Percentiles rank a stretch among this genome's conserved stretches.
Conservation (phyloP, 2,797 vertebrate genomes). For the Orientallactaga sibirica region DNA sequence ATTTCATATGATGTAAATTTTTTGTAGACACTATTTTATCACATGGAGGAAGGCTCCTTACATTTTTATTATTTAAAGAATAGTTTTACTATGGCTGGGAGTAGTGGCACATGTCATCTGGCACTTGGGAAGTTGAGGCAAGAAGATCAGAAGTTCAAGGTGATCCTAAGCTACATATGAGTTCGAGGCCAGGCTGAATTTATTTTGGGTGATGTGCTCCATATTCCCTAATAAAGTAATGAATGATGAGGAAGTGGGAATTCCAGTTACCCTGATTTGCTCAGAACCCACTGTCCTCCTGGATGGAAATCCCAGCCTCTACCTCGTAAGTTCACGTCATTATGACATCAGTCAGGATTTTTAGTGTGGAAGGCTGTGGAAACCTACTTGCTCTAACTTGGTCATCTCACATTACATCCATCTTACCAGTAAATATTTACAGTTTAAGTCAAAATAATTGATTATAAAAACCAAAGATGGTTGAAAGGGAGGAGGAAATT, state of each 20-base stretch:
- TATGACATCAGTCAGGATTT: background rate
- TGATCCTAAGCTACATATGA: no score
- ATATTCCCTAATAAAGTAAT: no score
- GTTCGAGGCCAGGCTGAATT: no score
- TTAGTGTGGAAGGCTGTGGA: no score
- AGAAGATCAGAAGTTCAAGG: no score
- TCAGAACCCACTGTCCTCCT: background rate
- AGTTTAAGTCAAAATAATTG: background rate
- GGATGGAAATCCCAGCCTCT: no score
- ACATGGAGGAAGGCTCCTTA: background rate
- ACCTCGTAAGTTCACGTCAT: background rate
- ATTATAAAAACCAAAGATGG: background rate
- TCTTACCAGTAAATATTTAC: no score
- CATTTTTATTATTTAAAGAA: background rate
- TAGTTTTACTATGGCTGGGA: background rate
- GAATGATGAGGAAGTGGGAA: background rate
- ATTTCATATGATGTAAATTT: background rate
- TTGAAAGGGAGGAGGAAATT: background rate
- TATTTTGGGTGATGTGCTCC: no score
- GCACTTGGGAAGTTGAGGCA: no score
- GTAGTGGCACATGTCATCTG: no score
- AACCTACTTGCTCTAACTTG: no score
- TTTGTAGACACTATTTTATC: background rate
- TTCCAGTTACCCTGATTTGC: background rate
- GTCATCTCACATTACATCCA: background rate